Conservation (phyloP, 2,797 vertebrate genomes). For the Acanthopagrus latus region DNA sequence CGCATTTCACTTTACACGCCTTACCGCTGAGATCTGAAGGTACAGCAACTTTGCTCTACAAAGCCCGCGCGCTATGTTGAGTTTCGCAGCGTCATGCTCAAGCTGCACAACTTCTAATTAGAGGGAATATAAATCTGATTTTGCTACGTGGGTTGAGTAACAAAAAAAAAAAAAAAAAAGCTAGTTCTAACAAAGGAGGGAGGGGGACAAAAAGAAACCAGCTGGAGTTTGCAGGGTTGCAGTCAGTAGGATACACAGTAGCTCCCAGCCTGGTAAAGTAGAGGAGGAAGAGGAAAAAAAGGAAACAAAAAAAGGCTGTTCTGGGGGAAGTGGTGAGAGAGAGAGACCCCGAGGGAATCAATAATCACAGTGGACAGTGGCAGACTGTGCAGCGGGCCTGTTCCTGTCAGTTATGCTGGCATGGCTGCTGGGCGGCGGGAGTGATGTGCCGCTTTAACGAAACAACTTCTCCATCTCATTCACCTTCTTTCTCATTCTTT, state of each 20-base stretch:
- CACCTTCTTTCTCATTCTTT: slow-evolving; percentile 39
- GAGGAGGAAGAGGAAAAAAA: background rate
- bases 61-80: background rate
- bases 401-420: slow-evolving; percentile 56
- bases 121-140: slow-evolving; percentile 23
- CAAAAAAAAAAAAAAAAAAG: slow-evolving; percentile 1
- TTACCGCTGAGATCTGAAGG: background rate
- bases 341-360: slow-evolving; percentile 58
- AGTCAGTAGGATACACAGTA: slow-evolving; percentile 8
- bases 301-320: slow-evolving; percentile 21
- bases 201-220: background rate
- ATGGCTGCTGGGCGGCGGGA: slow-evolving; percentile 45
- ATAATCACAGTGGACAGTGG: slow-evolving; percentile 68
- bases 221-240: slow-evolving; percentile 20
- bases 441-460: slow-evolving; percentile 33
- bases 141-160: slow-evolving; percentile 5
- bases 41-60: background rate
- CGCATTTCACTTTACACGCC: background rate
- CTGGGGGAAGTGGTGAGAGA: slow-evolving; percentile 34
- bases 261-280: slow-evolving; percentile 13
- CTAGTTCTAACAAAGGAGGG: background rate
- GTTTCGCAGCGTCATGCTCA: slow-evolving; percentile 24
- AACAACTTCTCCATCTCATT: slow-evolving; percentile 37
- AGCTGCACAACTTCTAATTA: slow-evolving; percentile 34
- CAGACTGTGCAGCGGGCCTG: slow-evolving; percentile 60